A percentile compares a stretch with the other conserved stretches of the same genome.
Evolutionary conservation across 2,113 vertebrate genomes (phyloP).

Genomic region (Eretmochelys imbricata): DNA sequence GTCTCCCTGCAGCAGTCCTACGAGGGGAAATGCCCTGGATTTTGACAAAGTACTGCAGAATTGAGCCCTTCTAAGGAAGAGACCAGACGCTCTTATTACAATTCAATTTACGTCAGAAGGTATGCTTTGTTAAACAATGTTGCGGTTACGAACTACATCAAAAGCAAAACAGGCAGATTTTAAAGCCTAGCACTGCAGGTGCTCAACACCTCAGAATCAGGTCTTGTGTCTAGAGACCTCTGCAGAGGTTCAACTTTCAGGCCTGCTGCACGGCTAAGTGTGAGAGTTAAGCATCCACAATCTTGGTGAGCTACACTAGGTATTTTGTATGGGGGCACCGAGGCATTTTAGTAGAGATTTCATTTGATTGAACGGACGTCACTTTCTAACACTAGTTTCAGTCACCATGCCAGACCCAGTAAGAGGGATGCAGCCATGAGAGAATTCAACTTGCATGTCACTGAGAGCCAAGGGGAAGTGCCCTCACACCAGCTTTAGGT

Average conservation of each 20-base stretch:
- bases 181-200: neutral
- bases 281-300: neutral
- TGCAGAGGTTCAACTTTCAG: neutral
- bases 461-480: neutral
- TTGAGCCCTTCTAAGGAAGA: no score
- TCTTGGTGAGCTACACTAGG: neutral
- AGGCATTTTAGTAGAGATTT: neutral
- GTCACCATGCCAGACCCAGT: neutral
- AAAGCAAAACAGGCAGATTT: neutral
- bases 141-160: no score
- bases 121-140: neutral
- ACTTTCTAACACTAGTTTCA: neutral
- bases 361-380: neutral
- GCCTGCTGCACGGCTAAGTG: no score
- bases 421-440: neutral
- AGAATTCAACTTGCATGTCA: neutral
- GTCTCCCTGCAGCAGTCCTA: no score
- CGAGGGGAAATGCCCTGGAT: no score
- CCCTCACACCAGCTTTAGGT: neutral
- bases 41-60: no score
- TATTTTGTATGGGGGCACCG: neutral
- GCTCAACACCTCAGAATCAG: neutral
- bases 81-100: no score
- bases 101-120: neutral
- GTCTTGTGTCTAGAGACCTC: no score